phyloP scores from a whole-genome alignment of 2,888 invertebrate species.

The Platynereis dumerilii region DNA sequence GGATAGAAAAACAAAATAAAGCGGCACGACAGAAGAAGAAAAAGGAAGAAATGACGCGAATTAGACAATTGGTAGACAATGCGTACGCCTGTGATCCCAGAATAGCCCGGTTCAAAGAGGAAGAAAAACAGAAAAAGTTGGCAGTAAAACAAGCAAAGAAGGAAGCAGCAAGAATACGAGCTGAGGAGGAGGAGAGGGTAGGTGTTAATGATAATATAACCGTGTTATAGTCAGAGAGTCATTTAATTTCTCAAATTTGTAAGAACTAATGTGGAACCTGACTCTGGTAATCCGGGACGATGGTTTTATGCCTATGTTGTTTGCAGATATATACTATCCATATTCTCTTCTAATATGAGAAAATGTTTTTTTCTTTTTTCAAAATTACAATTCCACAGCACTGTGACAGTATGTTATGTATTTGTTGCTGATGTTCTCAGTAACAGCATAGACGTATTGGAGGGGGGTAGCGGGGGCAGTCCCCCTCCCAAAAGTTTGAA shows the following conservation, averaged over 20 bases:
- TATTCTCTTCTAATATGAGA: too few relatives aligned
- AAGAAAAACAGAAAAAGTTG: constrained; percentile 88
- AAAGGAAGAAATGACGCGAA: constrained; percentile 94
- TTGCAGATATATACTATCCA: too few relatives aligned
- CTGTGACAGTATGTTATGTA: too few relatives aligned
- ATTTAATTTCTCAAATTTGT: not conserved
- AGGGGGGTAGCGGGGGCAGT: too few relatives aligned
- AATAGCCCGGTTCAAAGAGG: constrained; percentile 88
- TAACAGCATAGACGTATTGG: too few relatives aligned
- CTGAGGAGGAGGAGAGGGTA: constrained; percentile 72
- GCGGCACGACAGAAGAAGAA: constrained; percentile 88
- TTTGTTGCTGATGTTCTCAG: too few relatives aligned
- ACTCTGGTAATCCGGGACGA: too few relatives aligned
- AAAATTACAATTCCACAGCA: too few relatives aligned
- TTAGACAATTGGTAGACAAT: constrained; percentile 88
- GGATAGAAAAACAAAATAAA: constrained; percentile 99
- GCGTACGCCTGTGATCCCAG: constrained; percentile 94
- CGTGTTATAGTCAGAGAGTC: not conserved
- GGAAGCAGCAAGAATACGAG: constrained; percentile 70
- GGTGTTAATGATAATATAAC: not conserved
- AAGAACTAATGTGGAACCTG: too few relatives aligned
- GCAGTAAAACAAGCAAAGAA: constrained; percentile 85
- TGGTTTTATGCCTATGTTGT: too few relatives aligned
- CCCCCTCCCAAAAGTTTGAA: too few relatives aligned
- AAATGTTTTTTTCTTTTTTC: too few relatives aligned